Conservation (phyloP, 2,888 invertebrate genomes). For the Gryllus longicercus region DNA sequence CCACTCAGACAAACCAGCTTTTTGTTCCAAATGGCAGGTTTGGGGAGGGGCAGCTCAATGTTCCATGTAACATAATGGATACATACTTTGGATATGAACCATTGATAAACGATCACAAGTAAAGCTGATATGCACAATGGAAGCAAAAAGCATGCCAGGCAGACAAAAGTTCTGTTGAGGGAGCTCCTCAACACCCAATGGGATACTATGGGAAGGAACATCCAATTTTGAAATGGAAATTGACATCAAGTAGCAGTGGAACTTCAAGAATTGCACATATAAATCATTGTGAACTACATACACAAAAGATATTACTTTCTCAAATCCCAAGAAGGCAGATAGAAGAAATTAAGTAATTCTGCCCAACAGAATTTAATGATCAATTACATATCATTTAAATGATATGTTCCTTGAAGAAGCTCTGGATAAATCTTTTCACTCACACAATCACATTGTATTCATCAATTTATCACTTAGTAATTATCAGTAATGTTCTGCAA, state of each 20-base stretch:
- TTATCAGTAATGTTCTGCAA: background rate
- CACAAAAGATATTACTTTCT: background rate
- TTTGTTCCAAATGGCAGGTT: background rate
- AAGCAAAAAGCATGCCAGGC: conserved; percentile 7
- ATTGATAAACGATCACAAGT: too few species aligned
- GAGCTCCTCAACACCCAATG: background rate
- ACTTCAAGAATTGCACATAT: background rate
- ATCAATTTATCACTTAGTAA: background rate
- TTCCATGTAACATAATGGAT: background rate
- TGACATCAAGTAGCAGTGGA: background rate
- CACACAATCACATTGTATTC: background rate
- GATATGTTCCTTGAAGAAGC: background rate
- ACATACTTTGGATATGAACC: background rate
- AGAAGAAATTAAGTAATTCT: background rate
- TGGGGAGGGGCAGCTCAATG: background rate
- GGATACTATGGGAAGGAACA: background rate
- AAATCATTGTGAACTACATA: background rate
- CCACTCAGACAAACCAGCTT: background rate
- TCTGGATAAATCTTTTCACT: background rate
- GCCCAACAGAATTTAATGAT: background rate
- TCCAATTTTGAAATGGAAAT: background rate
- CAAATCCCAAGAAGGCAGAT: background rate
- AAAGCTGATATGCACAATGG: background rate
- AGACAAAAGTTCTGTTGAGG: background rate
- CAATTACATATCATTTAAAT: background rate